Percentiles rank a stretch among this genome's conserved stretches.
Evolutionary conservation across 2,113 vertebrate genomes (phyloP).

Genomic region (Pomatostomus ruficeps): DNA sequence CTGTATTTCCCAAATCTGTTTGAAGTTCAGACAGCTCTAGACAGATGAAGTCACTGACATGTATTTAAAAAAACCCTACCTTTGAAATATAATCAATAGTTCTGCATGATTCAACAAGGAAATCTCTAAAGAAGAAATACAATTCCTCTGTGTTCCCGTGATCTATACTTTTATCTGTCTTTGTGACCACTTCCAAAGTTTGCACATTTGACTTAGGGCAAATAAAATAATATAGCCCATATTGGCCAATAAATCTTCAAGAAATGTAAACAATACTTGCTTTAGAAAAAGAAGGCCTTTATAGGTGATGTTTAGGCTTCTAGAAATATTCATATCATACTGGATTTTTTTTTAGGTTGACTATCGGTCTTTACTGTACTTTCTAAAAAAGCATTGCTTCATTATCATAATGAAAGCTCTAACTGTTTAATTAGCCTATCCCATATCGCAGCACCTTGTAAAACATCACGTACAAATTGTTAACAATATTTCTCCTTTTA

Average conservation of each 20-base stretch:
- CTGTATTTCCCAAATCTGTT: conserved; percentile 19
- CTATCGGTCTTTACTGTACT: neutral
- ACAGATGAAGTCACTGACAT: conserved; percentile 23
- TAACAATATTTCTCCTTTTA: neutral
- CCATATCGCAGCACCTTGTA: neutral
- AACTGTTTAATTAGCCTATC: neutral
- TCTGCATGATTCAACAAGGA: conserved; percentile 43
- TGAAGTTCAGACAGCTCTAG: conserved; percentile 39
- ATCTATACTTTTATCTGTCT: neutral
- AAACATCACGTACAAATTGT: neutral
- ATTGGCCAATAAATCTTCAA: neutral
- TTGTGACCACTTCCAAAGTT: neutral
- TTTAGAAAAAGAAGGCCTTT: neutral
- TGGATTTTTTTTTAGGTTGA: neutral
- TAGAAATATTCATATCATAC: neutral
- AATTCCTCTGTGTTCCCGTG: neutral
- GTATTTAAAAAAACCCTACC: neutral
- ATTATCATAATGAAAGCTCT: neutral
- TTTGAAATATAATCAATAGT: conserved; percentile 61
- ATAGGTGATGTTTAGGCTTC: neutral
- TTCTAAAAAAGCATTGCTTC: neutral
- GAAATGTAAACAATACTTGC: neutral
- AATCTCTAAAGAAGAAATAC: conserved; percentile 6
- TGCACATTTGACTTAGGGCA: neutral
- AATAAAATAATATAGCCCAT: neutral